These are phyloP conservation scores for Paramormyrops kingsleyae DNA, from an alignment of 2,113 vertebrate species.

Conservation along the genomic window DNA sequence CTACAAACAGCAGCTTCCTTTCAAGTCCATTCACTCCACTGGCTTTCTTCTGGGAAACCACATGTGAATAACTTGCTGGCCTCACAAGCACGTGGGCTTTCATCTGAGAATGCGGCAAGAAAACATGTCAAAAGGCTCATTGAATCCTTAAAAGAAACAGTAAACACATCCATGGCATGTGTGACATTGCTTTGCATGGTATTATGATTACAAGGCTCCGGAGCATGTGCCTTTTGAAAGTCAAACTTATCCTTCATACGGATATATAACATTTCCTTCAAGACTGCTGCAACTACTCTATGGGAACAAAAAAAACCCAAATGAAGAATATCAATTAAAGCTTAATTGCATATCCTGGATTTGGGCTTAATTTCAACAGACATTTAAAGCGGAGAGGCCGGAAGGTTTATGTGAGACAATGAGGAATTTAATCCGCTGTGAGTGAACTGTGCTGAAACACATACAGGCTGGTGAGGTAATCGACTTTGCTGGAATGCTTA, in stretches of 20 bases:
- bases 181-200: background rate
- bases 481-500: conserved; percentile 60
- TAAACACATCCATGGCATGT: background rate
- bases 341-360: conserved; percentile 26
- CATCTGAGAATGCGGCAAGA: background rate
- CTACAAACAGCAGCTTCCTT: background rate
- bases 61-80: background rate
- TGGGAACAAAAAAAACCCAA: background rate
- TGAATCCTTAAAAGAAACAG: background rate
- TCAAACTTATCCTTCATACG: background rate
- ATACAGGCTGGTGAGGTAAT: conserved; percentile 55
- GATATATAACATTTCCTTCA: background rate
- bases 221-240: background rate
- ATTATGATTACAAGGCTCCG: background rate
- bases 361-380: conserved; percentile 46
- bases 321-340: conserved; percentile 19
- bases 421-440: conserved; percentile 64
- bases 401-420: conserved; percentile 48
- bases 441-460: conserved; percentile 61
- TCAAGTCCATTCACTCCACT: background rate
- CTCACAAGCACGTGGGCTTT: background rate
- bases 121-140: background rate
- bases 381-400: conserved; percentile 43
- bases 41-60: background rate
- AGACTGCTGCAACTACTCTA: background rate